Base-by-base conservation (phyloP, 1,140 invertebrate species). In the Steinernema khuongi region DNA sequence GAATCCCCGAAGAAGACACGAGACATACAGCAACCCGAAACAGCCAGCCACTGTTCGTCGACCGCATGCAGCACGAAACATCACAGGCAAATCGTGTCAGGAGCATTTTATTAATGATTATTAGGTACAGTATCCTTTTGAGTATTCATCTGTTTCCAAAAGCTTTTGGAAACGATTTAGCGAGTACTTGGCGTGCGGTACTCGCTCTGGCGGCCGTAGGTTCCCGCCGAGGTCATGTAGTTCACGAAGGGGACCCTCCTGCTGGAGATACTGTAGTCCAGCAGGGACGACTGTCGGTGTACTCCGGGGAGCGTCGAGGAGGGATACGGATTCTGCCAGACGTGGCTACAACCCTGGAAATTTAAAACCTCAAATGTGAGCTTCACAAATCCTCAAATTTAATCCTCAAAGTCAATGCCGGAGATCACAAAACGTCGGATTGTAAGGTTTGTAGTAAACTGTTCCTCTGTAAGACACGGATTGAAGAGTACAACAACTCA, bases 151-250 rank as follows among this genome's bases (percentile, higher is more conserved):
- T n/a, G 14, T 14, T 60, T 60, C 50, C 50, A 60, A 22, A 60
- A 60, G 50, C 19, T 11, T 60, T 60, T 60, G 50, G 50, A 60
- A 60, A n/a, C 50, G 11, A 60, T 60, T 60, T 41, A n/a, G 36
- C 50, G 50, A 60, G 50, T 60, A 60, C 26, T 60, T 22, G 50
- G 50, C 50, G 50, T 11, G 14, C 50, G 50, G 26, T 60, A 60
- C 50, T 60, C 50, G 19, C 50, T 60, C 22, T 60, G 50, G 50
- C 26, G 50, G 14, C 50, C 50, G 7, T n/a, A 22, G 26, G 50
- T 60, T 60, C 50, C 50, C 14, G 50, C 4, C 7, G 50, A 14
- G 50, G 50, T 22, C 4, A 60, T 14, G 26, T 60, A 60, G 50
- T 60, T 60, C 14, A 60, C 22, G 14, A 22, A 26, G 26, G 22